A percentile compares a stretch with the other conserved stretches of the same genome.
Evolutionary conservation across 2,797 vertebrate genomes (phyloP).

Genomic region (Cottoperca gobio): DNA sequence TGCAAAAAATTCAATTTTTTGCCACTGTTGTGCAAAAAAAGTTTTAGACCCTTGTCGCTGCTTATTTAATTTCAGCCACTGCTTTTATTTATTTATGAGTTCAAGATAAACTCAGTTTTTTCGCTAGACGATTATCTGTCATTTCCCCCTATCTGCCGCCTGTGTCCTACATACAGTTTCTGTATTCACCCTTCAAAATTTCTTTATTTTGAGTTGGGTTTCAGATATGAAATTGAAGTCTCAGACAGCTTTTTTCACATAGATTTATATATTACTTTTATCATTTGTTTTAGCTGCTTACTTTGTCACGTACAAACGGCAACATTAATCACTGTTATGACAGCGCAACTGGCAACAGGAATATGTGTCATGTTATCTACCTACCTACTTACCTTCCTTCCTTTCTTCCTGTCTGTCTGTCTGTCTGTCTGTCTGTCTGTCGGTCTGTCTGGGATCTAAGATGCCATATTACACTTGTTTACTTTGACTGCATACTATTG

Average conservation of each 20-base stretch:
- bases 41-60: constrained; percentile 26
- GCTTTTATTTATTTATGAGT: constrained; percentile 61
- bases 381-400: neutral
- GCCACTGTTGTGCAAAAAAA: constrained; percentile 5
- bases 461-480: constrained; percentile 59
- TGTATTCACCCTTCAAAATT: constrained; percentile 57
- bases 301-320: constrained; percentile 38
- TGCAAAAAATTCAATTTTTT: constrained; percentile 30
- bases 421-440: constrained; percentile 19
- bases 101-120: constrained; percentile 55
- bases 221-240: constrained; percentile 44
- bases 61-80: constrained; percentile 49
- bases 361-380: neutral
- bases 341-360: constrained; percentile 15
- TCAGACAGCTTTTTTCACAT: constrained; percentile 30
- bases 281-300: constrained; percentile 42
- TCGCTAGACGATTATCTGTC: constrained; percentile 57
- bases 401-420: neutral
- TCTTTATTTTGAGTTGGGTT: constrained; percentile 34
- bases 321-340: constrained; percentile 43
- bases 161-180: constrained; percentile 55
- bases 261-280: constrained; percentile 41
- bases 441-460: constrained; percentile 39
- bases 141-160: constrained; percentile 45
- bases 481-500: constrained; percentile 58